Conservation (phyloP, 2,113 vertebrate genomes). For the Scomber scombrus region DNA sequence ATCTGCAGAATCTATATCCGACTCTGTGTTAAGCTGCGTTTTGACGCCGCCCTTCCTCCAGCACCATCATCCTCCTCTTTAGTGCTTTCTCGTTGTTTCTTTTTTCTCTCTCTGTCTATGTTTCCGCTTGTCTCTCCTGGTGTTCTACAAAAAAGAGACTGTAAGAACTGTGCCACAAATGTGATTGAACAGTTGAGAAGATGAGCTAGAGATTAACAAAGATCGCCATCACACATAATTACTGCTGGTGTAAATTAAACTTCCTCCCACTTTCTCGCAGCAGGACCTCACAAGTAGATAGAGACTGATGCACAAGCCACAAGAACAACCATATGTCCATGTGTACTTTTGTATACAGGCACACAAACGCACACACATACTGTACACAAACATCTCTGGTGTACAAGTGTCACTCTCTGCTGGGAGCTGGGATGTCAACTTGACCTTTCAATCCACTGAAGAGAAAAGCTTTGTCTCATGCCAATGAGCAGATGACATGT, state of each 20-base stretch:
- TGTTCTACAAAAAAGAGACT: conserved; percentile 10
- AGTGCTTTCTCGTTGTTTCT: neutral
- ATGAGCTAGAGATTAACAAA: conserved; percentile 61
- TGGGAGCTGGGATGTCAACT: conserved; percentile 51
- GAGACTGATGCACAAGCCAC: neutral
- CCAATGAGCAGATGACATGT: conserved; percentile 74
- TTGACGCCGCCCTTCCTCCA: neutral
- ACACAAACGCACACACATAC: neutral
- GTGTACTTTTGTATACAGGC: neutral
- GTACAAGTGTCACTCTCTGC: conserved; percentile 41
- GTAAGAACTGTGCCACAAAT: neutral
- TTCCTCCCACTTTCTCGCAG: conserved; percentile 26
- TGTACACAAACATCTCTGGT: neutral
- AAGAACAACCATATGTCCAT: conserved; percentile 13
- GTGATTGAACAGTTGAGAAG: conserved; percentile 33
- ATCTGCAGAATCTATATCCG: neutral
- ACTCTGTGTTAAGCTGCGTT: neutral
- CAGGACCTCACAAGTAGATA: conserved; percentile 25
- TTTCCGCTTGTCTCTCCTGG: conserved; percentile 15
- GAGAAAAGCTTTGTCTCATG: conserved; percentile 71
- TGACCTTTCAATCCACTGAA: conserved; percentile 71
- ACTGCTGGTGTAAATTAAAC: conserved; percentile 60
- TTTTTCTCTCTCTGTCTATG: neutral
- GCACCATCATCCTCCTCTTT: neutral
- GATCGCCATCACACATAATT: conserved; percentile 51